Evolutionary conservation across 2,113 vertebrate genomes (phyloP).

Genomic region (Gavialis gangeticus): DNA sequence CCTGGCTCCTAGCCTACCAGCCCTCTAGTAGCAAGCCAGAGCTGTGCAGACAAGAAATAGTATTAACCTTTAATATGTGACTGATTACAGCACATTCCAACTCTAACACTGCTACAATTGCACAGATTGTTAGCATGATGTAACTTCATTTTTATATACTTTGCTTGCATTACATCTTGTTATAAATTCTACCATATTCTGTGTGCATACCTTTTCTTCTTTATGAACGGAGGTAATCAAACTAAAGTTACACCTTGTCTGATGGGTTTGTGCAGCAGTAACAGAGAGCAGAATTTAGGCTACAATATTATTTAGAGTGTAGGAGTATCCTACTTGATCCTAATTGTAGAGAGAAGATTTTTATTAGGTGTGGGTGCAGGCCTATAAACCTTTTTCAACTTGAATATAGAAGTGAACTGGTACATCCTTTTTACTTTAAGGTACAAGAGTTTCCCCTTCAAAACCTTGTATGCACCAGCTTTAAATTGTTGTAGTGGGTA

Average conservation of each 20-base stretch:
- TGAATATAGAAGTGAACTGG: neutral
- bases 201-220: neutral
- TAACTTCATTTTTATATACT: neutral
- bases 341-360: neutral
- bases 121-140: too few species aligned
- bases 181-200: neutral
- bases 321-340: neutral
- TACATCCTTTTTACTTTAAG: neutral
- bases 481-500: conserved; percentile 16
- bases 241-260: neutral
- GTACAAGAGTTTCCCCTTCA: neutral
- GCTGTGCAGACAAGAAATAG: too few species aligned
- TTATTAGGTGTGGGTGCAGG: neutral
- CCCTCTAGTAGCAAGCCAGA: too few species aligned
- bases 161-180: neutral
- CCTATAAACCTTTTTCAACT: neutral
- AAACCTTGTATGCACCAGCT: neutral
- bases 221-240: neutral
- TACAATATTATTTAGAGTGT: neutral
- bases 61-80: too few species aligned
- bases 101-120: too few species aligned
- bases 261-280: neutral
- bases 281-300: neutral
- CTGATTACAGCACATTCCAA: too few species aligned
- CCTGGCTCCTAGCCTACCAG: too few species aligned